Evolutionary conservation across 2,113 vertebrate species (phyloP).

Genomic region (Lucifuga dentata): DNA sequence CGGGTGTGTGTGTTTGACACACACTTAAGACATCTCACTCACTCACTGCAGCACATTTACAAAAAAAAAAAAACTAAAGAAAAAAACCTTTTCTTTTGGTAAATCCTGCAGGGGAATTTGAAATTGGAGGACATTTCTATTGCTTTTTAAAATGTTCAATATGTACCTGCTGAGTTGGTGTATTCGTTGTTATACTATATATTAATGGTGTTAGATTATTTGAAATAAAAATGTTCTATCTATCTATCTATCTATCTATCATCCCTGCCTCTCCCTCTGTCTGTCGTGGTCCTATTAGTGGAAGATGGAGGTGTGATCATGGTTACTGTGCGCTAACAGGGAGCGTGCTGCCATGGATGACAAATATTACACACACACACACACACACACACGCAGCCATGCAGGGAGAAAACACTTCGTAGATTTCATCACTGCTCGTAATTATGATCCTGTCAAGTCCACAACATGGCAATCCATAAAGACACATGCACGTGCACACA

Average conservation of each 20-base stretch:
- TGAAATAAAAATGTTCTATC: no score
- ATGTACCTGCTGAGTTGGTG: no score
- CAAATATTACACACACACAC: conserved; percentile 66
- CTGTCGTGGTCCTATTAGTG: conserved; percentile 74
- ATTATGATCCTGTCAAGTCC: conserved; percentile 82
- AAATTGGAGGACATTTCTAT: neutral
- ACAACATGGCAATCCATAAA: conserved; percentile 80
- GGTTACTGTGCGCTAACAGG: conserved; percentile 78
- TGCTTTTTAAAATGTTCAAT: no score
- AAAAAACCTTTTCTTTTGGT: conserved; percentile 16
- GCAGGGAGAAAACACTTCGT: conserved; percentile 75
- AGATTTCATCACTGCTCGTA: conserved; percentile 80
- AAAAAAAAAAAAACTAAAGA: conserved; percentile 20
- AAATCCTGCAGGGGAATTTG: conserved; percentile 4
- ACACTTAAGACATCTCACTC: conserved; percentile 53
- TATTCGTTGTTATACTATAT: no score
- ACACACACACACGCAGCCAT: conserved; percentile 55
- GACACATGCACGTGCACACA: conserved; percentile 47
- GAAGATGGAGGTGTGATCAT: conserved; percentile 79
- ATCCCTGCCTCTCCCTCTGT: conserved; percentile 52
- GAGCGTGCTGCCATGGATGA: conserved; percentile 76
- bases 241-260: conserved; percentile 53
- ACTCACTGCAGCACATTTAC: conserved; percentile 33
- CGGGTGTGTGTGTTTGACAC: conserved; percentile 59
- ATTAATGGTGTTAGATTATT: no score